Conservation (phyloP, 2,888 invertebrate species). For the Halictus ligatus region DNA sequence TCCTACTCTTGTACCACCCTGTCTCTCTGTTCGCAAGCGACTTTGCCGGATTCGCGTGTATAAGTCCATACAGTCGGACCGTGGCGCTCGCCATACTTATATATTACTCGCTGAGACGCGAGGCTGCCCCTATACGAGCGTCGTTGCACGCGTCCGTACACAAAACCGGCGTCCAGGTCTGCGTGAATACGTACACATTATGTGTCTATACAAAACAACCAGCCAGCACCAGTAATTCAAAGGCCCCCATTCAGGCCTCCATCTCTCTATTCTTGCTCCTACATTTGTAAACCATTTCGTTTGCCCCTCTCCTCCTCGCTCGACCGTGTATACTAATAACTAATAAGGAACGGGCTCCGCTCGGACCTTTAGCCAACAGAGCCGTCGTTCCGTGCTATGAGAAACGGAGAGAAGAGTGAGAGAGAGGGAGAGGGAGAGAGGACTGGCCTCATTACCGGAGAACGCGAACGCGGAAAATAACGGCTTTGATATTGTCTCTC, state of each 20-base stretch:
- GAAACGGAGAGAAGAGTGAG: slow-evolving; percentile 1
- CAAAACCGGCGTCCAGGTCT: slow-evolving; percentile 50
- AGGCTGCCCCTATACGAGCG: slow-evolving; percentile 55
- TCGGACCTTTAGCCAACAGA: slow-evolving; percentile 66
- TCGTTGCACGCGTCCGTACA: slow-evolving; percentile 35
- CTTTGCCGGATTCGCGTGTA: slow-evolving; percentile 66
- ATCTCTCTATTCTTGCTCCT: slow-evolving; percentile 79
- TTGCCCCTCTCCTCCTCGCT: slow-evolving; percentile 61
- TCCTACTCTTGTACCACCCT: neutral
- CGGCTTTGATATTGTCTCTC: slow-evolving; percentile 66
- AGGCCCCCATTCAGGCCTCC: slow-evolving; percentile 79
- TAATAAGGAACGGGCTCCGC: slow-evolving; percentile 74
- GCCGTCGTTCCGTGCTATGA: slow-evolving; percentile 25
- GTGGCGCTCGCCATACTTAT: slow-evolving; percentile 59
- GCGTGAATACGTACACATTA: slow-evolving; percentile 72
- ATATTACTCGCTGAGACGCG: slow-evolving; percentile 69
- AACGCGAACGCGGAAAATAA: slow-evolving; percentile 59
- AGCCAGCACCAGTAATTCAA: slow-evolving; percentile 78
- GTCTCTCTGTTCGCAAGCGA: slow-evolving; percentile 24
- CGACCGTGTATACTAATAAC: slow-evolving; percentile 75
- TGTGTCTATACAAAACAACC: slow-evolving; percentile 78
- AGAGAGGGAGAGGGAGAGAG: neutral
- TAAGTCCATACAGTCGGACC: slow-evolving; percentile 58
- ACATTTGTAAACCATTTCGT: slow-evolving; percentile 78
- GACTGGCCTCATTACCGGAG: slow-evolving; percentile 62